phyloP scores from a whole-genome alignment of 2,113 vertebrate species.

The Sinosuthora webbiana region DNA sequence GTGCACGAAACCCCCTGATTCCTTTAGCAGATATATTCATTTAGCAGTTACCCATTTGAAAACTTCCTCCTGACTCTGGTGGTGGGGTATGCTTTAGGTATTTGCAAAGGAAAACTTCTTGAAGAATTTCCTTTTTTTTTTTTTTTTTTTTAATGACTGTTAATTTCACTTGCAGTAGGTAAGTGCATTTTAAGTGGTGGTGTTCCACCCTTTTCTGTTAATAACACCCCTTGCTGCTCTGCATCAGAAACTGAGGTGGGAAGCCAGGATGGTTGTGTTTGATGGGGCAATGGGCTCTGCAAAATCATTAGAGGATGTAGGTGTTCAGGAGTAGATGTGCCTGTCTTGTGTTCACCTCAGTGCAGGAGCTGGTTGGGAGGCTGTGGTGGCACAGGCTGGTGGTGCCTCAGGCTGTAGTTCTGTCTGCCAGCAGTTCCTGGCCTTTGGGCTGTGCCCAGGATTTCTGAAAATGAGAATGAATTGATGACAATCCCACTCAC shows the following conservation, averaged over 20 bases:
- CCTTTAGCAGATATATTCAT: constrained; percentile 48
- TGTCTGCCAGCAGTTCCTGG: rapidly evolving
- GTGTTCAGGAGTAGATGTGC: not conserved
- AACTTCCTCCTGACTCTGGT: not conserved
- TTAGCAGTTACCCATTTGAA: constrained; percentile 24
- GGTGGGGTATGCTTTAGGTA: not conserved
- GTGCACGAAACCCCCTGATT: not conserved
- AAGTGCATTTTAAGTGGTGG: not conserved
- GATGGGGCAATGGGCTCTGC: not conserved
- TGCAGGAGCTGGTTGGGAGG: not conserved
- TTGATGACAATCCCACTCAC: rapidly evolving
- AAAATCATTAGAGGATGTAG: not conserved
- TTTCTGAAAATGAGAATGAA: not conserved
- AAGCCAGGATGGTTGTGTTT: not conserved
- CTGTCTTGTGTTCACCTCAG: not conserved
- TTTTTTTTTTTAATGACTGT: not conserved
- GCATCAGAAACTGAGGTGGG: not conserved
- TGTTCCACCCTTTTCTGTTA: not conserved
- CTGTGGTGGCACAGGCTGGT: rapidly evolving
- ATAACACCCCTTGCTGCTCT: not conserved
- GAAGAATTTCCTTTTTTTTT: not conserved
- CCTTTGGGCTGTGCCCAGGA: not conserved
- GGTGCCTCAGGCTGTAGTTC: not conserved
- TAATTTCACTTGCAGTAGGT: not conserved
- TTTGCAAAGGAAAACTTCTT: not conserved